A percentile compares a stretch with the other conserved stretches of the same genome.
Evolutionary conservation across 2,113 vertebrate genomes (phyloP).

Genomic region (Phrynosoma platyrhinos): DNA sequence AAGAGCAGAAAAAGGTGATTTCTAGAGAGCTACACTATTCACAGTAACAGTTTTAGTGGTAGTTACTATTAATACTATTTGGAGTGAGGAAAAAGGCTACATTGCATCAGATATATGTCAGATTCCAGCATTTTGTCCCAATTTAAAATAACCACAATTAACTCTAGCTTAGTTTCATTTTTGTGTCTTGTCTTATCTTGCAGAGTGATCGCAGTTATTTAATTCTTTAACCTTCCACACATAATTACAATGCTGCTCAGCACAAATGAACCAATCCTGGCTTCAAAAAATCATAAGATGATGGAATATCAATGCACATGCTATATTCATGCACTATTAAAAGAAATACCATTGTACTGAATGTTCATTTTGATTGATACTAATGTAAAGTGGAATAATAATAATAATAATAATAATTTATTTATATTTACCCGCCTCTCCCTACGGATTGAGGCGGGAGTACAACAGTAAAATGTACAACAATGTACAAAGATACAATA

Average conservation of each 20-base stretch:
- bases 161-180: constrained; percentile 49
- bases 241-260: constrained; percentile 46
- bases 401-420: no score
- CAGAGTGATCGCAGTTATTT: constrained; percentile 60
- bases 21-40: neutral
- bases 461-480: no score
- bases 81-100: neutral
- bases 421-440: no score
- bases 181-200: constrained; percentile 50
- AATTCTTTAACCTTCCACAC: constrained; percentile 46
- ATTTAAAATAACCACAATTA: constrained; percentile 32
- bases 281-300: constrained; percentile 12
- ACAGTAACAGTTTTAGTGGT: neutral
- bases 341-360: rapidly evolving
- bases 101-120: constrained; percentile 25
- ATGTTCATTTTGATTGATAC: neutral
- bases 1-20: neutral
- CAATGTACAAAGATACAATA: no score
- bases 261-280: neutral
- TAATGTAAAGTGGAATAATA: neutral
- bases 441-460: no score
- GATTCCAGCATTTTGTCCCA: neutral
- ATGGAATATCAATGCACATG: neutral
- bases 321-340: neutral
- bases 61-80: neutral